Evolutionary conservation across 2,888 invertebrate genomes (phyloP).

Genomic region (Scaptomyza tumidula): DNA sequence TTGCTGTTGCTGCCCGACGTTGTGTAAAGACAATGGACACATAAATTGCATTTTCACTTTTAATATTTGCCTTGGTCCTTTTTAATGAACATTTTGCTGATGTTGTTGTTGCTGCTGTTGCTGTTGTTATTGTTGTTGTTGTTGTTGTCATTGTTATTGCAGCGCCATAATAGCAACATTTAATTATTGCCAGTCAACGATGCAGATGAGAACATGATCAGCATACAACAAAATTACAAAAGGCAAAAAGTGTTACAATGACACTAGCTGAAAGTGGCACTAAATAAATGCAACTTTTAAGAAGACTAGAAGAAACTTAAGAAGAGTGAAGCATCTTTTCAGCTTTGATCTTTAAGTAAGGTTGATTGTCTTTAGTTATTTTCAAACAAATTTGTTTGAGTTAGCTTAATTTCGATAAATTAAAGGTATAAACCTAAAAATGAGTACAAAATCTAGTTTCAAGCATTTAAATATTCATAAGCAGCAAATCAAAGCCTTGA

Average conservation of each 20-base stretch:
- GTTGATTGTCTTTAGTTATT: too few species aligned
- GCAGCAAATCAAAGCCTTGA: too few species aligned
- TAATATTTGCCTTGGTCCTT: constrained; percentile 69
- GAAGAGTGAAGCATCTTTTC: too few species aligned
- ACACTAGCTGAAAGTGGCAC: constrained; percentile 6
- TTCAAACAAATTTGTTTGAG: too few species aligned
- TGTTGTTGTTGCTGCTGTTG: constrained; percentile 23
- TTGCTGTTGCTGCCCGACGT: constrained; percentile 36
- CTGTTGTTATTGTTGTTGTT: constrained; percentile 17
- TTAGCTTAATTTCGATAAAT: too few species aligned
- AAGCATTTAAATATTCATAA: too few species aligned
- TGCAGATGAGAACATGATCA: constrained; percentile 42
- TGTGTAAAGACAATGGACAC: constrained; percentile 72
- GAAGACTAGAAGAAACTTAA: too few species aligned
- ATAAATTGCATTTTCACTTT: constrained; percentile 79
- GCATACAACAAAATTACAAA: constrained; percentile 15
- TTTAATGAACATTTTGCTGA: constrained; percentile 63
- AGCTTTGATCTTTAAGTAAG: too few species aligned
- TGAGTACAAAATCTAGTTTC: too few species aligned
- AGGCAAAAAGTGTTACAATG: constrained; percentile 8
- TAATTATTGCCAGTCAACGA: constrained; percentile 45
- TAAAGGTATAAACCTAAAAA: too few species aligned
- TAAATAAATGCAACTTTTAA: background rate
- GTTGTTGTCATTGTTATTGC: constrained; percentile 40
- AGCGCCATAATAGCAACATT: constrained; percentile 46